These are phyloP conservation scores for Equus quagga DNA, from an alignment of 2,113 vertebrate genomes.

Conservation along the genomic window DNA sequence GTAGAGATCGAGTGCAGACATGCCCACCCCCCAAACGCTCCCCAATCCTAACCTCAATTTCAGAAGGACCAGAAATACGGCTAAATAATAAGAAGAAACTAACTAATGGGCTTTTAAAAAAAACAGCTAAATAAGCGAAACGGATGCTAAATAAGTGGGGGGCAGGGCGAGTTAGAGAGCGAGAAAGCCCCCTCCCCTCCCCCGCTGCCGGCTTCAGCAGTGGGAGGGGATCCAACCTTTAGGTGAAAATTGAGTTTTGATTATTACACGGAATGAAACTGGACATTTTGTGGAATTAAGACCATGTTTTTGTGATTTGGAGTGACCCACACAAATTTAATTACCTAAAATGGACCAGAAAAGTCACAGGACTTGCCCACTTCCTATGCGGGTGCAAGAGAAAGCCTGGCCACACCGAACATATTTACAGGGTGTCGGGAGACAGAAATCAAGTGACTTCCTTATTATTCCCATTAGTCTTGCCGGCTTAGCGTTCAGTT, in stretches of 20 bases:
- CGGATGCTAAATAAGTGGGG: not conserved
- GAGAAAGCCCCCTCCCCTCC: not conserved
- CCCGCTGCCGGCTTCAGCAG: not conserved
- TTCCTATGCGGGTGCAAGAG: not conserved
- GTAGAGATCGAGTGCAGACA: not conserved
- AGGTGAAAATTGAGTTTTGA: conserved; percentile 30
- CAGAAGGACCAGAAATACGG: not conserved
- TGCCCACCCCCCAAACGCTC: not conserved
- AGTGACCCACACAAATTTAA: not conserved
- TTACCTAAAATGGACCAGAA: conserved; percentile 16
- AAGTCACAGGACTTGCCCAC: not conserved
- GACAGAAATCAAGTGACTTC: not conserved
- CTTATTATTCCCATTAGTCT: not conserved
- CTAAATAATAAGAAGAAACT: not conserved
- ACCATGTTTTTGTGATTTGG: conserved; percentile 21
- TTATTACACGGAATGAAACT: not conserved
- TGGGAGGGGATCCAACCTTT: not conserved
- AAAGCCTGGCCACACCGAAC: not conserved
- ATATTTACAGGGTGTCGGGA: not conserved
- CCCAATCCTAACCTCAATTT: not conserved
- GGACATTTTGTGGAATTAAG: not conserved
- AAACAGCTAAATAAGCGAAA: not conserved
- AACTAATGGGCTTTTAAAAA: not conserved
- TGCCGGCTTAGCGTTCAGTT: not conserved
- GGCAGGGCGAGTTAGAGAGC: not conserved